These are phyloP conservation scores for Phragmatobia fuliginosa DNA, from an alignment of 2,888 invertebrate genomes.

Conservation along the genomic window DNA sequence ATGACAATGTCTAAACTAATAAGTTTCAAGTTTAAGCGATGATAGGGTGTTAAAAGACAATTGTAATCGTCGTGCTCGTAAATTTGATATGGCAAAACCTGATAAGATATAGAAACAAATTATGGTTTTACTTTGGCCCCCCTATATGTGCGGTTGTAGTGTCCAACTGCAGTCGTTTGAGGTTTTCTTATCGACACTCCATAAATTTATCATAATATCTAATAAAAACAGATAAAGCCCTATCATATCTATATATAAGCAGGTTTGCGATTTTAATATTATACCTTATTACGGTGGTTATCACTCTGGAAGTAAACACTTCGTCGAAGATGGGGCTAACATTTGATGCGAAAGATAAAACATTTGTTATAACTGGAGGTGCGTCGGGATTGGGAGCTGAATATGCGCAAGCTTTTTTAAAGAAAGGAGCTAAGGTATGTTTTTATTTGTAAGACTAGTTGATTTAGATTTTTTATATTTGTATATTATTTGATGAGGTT, in stretches of 20 bases:
- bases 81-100: not conserved
- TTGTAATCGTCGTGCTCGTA: not conserved
- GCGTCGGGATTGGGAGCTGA: slow-evolving; percentile 65
- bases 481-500: no score
- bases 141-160: not conserved
- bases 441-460: not conserved
- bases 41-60: no score
- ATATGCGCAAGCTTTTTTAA: slow-evolving; percentile 57
- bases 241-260: slow-evolving; percentile 1
- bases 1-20: no score
- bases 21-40: no score
- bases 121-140: not conserved
- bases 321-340: slow-evolving; percentile 38
- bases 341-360: slow-evolving; percentile 53
- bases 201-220: no score
- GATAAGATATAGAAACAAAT: not conserved
- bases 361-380: slow-evolving; percentile 64
- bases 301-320: not conserved
- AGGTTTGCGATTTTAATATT: not conserved
- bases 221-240: slow-evolving; percentile 3
- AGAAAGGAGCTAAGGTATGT: slow-evolving; percentile 61
- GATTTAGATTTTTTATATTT: not conserved
- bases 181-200: no score
- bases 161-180: not conserved
- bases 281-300: not conserved